Evolutionary conservation across 2,888 invertebrate species (phyloP), one percentile per base, ranked within the genome.

Genomic region (Drosophila lacicola): DNA sequence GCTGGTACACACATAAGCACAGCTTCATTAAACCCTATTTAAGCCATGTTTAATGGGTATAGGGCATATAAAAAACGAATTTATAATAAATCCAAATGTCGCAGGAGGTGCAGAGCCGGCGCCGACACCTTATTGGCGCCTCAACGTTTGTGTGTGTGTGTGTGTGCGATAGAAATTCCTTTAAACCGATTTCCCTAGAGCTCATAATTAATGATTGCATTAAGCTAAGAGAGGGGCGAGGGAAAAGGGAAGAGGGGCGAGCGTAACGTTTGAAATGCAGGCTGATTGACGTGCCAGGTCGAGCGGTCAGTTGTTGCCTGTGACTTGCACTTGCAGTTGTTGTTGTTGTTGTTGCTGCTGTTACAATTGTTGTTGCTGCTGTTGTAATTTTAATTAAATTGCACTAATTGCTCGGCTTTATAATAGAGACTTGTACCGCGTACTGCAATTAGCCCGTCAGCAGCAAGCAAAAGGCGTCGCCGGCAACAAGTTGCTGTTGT

Each of bases 321-420:
- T 75, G 75, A 75, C 75, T 78, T 75, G 75, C 75, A 75, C 75
- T 78, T 75, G 75, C 75, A 75, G n/a, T 63, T 72, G 66, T 21
- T 60, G 45, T 63, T 72, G 66, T 21, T 60, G 45, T 36, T 58
- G 79, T 36, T 51, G 54, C 25, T 34, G 44, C 11, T 47, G 25
- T 41, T 14, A 29, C 39, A 44, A 57, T 50, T 61, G 36, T 8
- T 67, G 60, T 33, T 73, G 62, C 44, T 78, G 67, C 60, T 75
- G 71, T 75, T 74, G 80, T 88, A 82, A 62, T 70, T 88, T 88
- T 83, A 88, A 83, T 83, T 83, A 83, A 88, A 83, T 83, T 83
- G 88, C 86, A 85, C 83, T 88, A 83, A 83, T 83, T 83, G 80
- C 80, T 82, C 70, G 67, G 69, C 50, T 74, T 76, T 82, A 80